These are phyloP conservation scores for Hemitrygon akajei DNA, from an alignment of 2,797 vertebrate genomes.

Conservation along the genomic window DNA sequence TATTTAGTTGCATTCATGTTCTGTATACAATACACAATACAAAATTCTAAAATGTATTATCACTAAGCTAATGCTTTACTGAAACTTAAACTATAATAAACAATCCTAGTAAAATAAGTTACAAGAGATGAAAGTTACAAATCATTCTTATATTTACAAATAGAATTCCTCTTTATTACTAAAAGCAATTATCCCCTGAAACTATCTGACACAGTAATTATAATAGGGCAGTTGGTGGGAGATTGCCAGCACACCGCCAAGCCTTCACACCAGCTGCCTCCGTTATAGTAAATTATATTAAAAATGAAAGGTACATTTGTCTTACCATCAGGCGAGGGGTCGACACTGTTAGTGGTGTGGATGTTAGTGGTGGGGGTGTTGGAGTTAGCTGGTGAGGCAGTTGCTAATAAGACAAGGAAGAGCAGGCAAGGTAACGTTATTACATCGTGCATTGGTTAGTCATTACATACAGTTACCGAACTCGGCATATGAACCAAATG, in stretches of 20 bases:
- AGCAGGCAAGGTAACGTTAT: neutral
- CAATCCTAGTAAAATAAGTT: no score
- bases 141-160: neutral
- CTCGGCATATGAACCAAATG: no score
- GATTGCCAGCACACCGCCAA: neutral
- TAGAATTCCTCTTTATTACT: neutral
- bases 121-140: neutral
- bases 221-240: neutral
- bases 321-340: constrained; percentile 17
- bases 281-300: no score
- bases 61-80: neutral
- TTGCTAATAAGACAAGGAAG: constrained; percentile 38
- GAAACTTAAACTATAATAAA: neutral
- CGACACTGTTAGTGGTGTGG: constrained; percentile 49
- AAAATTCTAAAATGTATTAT: neutral
- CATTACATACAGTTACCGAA: neutral
- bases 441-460: neutral
- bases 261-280: neutral
- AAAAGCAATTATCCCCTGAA: neutral
- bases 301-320: neutral
- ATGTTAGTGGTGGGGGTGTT: constrained; percentile 50
- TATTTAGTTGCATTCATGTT: no score
- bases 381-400: constrained; percentile 41
- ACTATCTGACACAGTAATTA: neutral
- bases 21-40: no score